phyloP scores from a whole-genome alignment of 2,113 vertebrate species.

The Campylomormyrus tamandua region DNA sequence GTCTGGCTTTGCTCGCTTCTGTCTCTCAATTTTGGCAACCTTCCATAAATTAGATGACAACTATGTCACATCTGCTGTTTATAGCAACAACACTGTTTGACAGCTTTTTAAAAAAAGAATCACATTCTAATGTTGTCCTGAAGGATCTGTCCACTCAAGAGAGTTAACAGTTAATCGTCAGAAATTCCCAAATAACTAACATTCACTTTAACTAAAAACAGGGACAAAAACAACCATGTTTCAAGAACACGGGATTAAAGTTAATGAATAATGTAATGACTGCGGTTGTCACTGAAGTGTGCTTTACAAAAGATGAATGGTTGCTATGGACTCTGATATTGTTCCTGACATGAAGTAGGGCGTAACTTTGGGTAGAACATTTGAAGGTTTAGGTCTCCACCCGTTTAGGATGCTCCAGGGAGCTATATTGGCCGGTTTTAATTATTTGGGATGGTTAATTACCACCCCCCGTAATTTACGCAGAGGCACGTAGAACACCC shows the following conservation, averaged over 20 bases:
- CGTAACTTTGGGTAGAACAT: neutral
- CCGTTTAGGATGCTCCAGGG: neutral
- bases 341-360: neutral
- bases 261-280: conserved; percentile 23
- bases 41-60: neutral
- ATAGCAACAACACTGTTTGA: neutral
- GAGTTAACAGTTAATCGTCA: neutral
- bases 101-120: neutral
- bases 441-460: neutral
- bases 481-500: neutral
- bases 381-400: neutral
- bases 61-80: neutral
- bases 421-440: neutral
- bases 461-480: no score
- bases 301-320: conserved; percentile 31
- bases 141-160: neutral
- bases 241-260: neutral
- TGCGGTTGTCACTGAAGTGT: conserved; percentile 28
- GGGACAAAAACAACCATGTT: neutral
- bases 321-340: conserved; percentile 24
- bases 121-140: neutral
- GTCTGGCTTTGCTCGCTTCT: neutral
- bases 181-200: neutral
- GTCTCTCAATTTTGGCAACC: neutral
- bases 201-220: neutral